Evolutionary conservation across 2,888 invertebrate genomes (phyloP), one percentile per base, ranked within the genome.

Genomic region (Fissipunctia ypsillon): DNA sequence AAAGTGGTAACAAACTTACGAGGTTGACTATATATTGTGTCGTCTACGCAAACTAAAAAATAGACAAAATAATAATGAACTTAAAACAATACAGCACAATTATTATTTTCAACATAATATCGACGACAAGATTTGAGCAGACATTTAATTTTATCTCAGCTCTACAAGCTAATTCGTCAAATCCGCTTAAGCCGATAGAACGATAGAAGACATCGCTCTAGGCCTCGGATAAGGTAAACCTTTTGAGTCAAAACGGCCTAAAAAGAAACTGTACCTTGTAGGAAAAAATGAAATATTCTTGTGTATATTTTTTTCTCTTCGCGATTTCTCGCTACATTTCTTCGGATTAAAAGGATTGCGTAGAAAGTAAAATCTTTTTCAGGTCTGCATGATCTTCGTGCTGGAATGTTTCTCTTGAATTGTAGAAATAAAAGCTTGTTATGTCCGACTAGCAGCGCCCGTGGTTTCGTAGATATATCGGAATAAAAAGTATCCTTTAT

Each of bases 131-230:
- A 61, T 14, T 65, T 25, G 28, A 48, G 38, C 31, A 56, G 57
- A 48, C 64, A 66, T 80, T 70, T 73, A 69, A 73, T 84, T 77
- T 69, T 60, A 73, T 67, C 54, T 77, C 31, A 43, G 70, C 50
- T 71, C 63, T 57, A 63, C 25, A 70, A 41, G 28, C n/a, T 43
- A 38, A 83, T 83, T 63, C 56, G 38, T 77, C 66, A 76, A 77
- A 84, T 71, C 63, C 31, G n/a, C 54, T 50, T 76, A 73, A 84
- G 63, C 56, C 56, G 59, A 71, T 60, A 64, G 56, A 41, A 52
- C 56, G 57, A n/a, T n/a, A n/a, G n/a, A n/a, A n/a, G n/a, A 60
- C 43, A 63, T 73, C 25, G 76, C 82, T 65, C 14, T 64, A 45
- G 70, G 84, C 68, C 35, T 64, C 25, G 35, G 66, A 50, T 71